These are phyloP conservation scores for Leptopterna dolabrata DNA, from an alignment of 2,888 invertebrate species.

Conservation along the genomic window DNA sequence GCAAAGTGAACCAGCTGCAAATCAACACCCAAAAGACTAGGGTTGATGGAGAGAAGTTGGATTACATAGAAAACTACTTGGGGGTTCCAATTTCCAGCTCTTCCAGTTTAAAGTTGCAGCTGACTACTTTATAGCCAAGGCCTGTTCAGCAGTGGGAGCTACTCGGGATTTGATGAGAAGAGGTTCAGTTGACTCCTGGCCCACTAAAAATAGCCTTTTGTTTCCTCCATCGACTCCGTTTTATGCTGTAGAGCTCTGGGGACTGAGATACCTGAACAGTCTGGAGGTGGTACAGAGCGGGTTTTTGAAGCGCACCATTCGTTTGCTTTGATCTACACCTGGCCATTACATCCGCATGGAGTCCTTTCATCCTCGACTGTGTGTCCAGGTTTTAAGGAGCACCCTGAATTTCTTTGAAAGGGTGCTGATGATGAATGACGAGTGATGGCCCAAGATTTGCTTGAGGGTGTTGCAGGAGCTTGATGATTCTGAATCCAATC, in stretches of 20 bases:
- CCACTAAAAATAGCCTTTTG: background rate
- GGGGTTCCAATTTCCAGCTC: background rate
- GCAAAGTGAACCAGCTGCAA: background rate
- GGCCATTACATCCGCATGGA: background rate
- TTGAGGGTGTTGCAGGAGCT: background rate
- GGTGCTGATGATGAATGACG: background rate
- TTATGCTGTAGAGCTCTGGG: background rate
- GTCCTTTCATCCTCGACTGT: background rate
- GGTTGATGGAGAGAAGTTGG: background rate
- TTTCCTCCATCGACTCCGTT: background rate
- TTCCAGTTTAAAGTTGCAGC: background rate
- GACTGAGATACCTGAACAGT: background rate
- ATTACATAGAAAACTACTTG: background rate
- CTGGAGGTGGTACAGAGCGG: too few relatives aligned
- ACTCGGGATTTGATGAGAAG: background rate
- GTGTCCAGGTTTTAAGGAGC: background rate
- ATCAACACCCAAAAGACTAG: background rate
- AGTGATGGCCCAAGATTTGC: background rate
- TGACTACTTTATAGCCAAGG: background rate
- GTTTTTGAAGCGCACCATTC: too few relatives aligned
- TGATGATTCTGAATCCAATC: background rate
- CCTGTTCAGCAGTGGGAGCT: background rate
- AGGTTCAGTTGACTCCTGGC: background rate
- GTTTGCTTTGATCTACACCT: too few relatives aligned
- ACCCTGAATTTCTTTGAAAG: background rate